phyloP scores from a whole-genome alignment of 1,140 invertebrate genomes.

The Halesus radiatus region DNA sequence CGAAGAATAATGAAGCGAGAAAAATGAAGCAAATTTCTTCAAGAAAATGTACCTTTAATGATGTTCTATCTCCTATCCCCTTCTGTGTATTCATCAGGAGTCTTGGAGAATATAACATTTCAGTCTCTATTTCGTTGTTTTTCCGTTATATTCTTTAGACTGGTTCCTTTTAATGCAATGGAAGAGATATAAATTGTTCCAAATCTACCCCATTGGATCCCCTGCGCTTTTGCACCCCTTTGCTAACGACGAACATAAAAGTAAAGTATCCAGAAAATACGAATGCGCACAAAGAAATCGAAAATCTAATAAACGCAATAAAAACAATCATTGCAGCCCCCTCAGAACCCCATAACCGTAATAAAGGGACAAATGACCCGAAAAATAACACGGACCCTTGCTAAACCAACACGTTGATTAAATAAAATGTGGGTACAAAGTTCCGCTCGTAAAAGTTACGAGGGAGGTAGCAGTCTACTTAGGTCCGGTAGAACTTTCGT shows the following conservation, averaged over 20 bases:
- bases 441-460: background rate
- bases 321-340: constrained; percentile 10
- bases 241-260: too few species aligned
- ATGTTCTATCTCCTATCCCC: background rate
- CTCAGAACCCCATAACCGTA: background rate
- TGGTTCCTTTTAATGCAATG: background rate
- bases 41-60: background rate
- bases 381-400: constrained; percentile 15
- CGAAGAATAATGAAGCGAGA: constrained; percentile 14
- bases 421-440: constrained; percentile 21
- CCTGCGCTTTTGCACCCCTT: background rate
- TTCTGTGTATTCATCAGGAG: background rate
- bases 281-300: background rate
- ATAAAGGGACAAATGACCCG: constrained; percentile 25
- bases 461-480: background rate
- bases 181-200: background rate
- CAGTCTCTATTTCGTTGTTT: background rate
- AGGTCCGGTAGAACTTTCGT: constrained; percentile 8
- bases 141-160: background rate
- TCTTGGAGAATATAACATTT: background rate
- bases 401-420: constrained; percentile 23
- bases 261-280: too few species aligned
- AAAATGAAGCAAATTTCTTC: constrained; percentile 9
- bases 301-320: constrained; percentile 34
- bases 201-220: background rate